Percentiles rank a stretch among this genome's conserved stretches.
phyloP scores from a whole-genome alignment of 2,888 invertebrate species.

The Homarus gammarus region DNA sequence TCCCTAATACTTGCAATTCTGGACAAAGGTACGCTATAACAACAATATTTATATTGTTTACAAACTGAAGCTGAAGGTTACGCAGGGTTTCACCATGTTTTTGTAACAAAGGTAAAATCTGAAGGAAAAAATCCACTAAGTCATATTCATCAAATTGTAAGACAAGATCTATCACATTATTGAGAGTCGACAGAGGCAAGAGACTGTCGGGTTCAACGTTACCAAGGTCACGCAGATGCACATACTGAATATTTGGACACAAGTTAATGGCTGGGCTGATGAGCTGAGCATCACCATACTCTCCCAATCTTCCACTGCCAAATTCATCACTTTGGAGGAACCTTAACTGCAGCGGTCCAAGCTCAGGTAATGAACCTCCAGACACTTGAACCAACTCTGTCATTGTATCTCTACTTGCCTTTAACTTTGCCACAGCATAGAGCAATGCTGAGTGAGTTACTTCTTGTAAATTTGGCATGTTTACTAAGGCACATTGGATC shows the following conservation, averaged over 20 bases:
- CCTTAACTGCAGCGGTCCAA: not conserved
- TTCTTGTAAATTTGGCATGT: constrained; percentile 19
- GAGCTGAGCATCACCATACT: not conserved
- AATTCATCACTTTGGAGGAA: constrained; percentile 16
- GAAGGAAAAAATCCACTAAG: not conserved
- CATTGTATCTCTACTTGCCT: constrained; percentile 16
- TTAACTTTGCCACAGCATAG: constrained; percentile 5
- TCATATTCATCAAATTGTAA: not conserved
- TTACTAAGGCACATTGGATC: constrained; percentile 27
- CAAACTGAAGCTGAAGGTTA: not conserved
- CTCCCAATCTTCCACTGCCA: constrained; percentile 4
- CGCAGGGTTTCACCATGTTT: constrained; percentile 3
- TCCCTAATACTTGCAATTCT: not conserved
- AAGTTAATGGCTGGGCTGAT: not conserved
- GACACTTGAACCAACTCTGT: not conserved
- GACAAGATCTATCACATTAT: constrained; percentile 30
- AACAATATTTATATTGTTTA: not conserved
- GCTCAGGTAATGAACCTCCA: not conserved
- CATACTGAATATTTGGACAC: constrained; percentile 22
- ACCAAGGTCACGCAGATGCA: constrained; percentile 22
- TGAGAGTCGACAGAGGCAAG: not conserved
- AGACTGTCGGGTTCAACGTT: not conserved
- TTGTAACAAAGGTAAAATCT: constrained; percentile 18
- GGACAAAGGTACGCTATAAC: constrained; percentile 14
- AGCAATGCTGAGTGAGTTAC: constrained; percentile 5